These are phyloP conservation scores for Cairina moschata DNA, from an alignment of 2,113 vertebrate genomes.

Conservation along the genomic window DNA sequence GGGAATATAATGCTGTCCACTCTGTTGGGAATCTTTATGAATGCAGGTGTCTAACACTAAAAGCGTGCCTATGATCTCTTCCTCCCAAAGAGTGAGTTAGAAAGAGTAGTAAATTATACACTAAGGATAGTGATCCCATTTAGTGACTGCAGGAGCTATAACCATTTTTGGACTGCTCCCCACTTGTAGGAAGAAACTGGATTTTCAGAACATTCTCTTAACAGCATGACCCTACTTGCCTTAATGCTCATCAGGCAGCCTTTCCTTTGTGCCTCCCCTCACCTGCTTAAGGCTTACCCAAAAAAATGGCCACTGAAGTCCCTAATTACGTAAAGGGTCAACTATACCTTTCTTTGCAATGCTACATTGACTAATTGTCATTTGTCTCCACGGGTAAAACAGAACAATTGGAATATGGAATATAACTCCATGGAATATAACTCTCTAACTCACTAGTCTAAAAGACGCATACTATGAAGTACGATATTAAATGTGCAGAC, in stretches of 20 bases:
- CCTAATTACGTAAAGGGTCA: not conserved
- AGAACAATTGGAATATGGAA: not conserved
- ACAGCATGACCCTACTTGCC: not conserved
- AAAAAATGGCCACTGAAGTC: not conserved
- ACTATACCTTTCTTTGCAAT: not conserved
- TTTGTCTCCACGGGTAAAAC: not conserved
- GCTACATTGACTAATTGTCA: not conserved
- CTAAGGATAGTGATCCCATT: not conserved
- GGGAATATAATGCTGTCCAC: not conserved
- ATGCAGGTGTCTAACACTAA: not conserved
- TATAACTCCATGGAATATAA: rapidly evolving
- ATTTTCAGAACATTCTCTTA: not conserved
- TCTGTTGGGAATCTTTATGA: not conserved
- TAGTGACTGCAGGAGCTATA: not conserved
- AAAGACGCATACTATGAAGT: not conserved
- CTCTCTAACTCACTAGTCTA: not conserved
- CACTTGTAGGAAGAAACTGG: not conserved
- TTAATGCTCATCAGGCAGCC: not conserved
- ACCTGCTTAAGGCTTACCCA: not conserved
- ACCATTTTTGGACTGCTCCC: not conserved
- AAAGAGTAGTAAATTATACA: not conserved
- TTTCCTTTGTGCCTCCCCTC: not conserved
- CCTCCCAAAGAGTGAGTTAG: not conserved
- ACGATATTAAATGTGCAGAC: rapidly evolving
- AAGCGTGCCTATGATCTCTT: not conserved